These are phyloP conservation scores for Thalassophryne amazonica DNA, from an alignment of 2,797 vertebrate species.

Conservation along the genomic window DNA sequence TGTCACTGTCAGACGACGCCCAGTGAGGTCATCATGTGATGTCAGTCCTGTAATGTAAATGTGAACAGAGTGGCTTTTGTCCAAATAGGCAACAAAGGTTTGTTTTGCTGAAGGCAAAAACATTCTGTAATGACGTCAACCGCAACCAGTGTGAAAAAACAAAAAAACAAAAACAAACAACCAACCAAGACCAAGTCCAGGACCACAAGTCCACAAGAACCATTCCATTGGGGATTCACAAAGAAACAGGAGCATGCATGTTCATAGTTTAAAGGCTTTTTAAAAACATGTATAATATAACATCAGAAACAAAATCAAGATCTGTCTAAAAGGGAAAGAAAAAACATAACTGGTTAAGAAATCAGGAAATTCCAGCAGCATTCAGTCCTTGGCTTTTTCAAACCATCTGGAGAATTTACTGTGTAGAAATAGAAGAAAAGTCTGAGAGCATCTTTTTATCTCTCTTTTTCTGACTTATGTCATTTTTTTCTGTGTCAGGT, in stretches of 20 bases:
- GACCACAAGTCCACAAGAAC: conserved; percentile 15
- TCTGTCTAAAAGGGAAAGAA: background rate
- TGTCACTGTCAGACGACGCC: conserved; percentile 10
- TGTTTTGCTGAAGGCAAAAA: conserved; percentile 48
- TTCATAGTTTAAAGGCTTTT: no score
- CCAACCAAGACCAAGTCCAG: conserved; percentile 5
- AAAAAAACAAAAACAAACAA: conserved; percentile 23
- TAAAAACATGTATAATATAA: no score
- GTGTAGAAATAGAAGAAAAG: background rate
- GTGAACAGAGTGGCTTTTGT: conserved; percentile 22
- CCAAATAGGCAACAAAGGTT: conserved; percentile 48
- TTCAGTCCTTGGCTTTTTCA: background rate
- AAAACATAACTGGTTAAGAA: background rate
- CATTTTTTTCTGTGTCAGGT: no score
- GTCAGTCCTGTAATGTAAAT: conserved; percentile 6
- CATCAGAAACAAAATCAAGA: background rate
- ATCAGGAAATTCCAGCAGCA: background rate
- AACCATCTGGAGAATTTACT: conserved; percentile 13
- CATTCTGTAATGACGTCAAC: conserved; percentile 50
- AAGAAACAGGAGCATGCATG: no score
- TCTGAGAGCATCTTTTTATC: no score
- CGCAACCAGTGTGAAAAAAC: conserved; percentile 8
- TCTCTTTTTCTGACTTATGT: background rate
- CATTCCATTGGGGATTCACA: no score
- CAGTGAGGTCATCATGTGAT: conserved; percentile 37